A percentile compares a stretch with the other conserved stretches of the same genome.
phyloP scores from a whole-genome alignment of 2,113 vertebrate species.

The Telmatochromis sp. region DNA sequence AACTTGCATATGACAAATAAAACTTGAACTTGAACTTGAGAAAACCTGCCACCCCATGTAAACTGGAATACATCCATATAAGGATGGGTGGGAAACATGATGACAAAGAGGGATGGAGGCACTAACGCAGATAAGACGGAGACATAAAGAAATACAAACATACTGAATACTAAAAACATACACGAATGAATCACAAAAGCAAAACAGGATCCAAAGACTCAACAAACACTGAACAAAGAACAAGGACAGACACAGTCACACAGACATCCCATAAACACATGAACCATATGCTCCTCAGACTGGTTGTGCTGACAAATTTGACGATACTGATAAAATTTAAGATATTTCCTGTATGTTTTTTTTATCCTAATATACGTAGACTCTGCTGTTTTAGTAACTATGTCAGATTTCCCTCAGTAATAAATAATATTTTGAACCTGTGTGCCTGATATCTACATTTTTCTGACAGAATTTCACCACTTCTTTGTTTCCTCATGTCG shows the following conservation, averaged over 20 bases:
- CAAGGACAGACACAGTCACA: not conserved
- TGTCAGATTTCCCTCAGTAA: not conserved
- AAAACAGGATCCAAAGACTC: not conserved
- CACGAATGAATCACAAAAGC: not conserved
- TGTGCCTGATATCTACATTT: not conserved
- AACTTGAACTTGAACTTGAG: too few relatives aligned
- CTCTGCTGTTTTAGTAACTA: not conserved
- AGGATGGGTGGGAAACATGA: not conserved
- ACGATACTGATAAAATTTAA: not conserved
- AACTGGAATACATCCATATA: not conserved
- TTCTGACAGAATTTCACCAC: not conserved
- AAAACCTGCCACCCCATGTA: not conserved
- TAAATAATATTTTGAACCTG: not conserved
- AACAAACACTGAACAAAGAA: not conserved
- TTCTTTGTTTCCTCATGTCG: not conserved
- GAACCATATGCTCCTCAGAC: not conserved
- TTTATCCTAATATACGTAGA: not conserved
- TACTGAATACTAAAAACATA: not conserved
- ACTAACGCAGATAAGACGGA: not conserved
- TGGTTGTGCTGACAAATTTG: not conserved
- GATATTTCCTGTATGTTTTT: not conserved
- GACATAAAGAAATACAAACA: not conserved
- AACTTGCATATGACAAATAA: too few relatives aligned
- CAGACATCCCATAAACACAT: not conserved
- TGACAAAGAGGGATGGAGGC: not conserved